A percentile compares a stretch with the other conserved stretches of the same genome.
phyloP scores from a whole-genome alignment of 1,140 invertebrate genomes.

The Anoplophora glabripennis region DNA sequence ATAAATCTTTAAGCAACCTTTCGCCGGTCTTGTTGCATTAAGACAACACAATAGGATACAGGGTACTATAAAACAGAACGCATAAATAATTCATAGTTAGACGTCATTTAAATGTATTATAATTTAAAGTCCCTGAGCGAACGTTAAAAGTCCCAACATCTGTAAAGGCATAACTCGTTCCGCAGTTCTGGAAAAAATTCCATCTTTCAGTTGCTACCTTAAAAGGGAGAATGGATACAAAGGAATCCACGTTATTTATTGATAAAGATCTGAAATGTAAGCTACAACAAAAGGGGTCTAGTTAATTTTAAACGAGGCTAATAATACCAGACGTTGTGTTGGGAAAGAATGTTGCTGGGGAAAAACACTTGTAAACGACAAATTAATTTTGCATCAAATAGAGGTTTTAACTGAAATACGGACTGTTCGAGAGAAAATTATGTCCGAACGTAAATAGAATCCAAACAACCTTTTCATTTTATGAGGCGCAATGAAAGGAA shows the following conservation, averaged over 20 bases:
- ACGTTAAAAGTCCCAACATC: conserved; percentile 12
- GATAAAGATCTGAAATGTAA: conserved; percentile 28
- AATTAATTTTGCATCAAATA: no score
- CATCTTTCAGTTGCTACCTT: conserved; percentile 22
- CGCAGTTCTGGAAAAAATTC: conserved; percentile 6
- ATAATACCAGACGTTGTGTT: conserved; percentile 12
- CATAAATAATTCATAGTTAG: conserved; percentile 19
- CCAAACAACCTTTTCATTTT: no score
- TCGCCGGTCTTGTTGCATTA: conserved; percentile 1
- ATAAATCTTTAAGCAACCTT: conserved; percentile 17
- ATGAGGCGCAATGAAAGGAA: no score
- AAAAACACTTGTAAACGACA: no score
- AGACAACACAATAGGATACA: conserved; percentile 17
- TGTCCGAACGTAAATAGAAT: no score
- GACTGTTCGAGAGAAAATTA: no score
- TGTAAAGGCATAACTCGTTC: conserved; percentile 9
- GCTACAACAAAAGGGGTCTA: conserved; percentile 21
- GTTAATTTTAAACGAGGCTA: conserved; percentile 18
- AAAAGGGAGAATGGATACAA: conserved; percentile 24
- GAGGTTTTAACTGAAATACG: no score
- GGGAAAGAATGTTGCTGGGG: no score
- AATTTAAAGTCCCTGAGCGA: conserved; percentile 8
- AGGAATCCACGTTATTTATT: conserved; percentile 29
- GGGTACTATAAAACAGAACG: conserved; percentile 13
- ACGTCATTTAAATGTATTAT: conserved; percentile 21